Conservation (phyloP, 2,888 invertebrate species). For the Mycalesis mineus region DNA sequence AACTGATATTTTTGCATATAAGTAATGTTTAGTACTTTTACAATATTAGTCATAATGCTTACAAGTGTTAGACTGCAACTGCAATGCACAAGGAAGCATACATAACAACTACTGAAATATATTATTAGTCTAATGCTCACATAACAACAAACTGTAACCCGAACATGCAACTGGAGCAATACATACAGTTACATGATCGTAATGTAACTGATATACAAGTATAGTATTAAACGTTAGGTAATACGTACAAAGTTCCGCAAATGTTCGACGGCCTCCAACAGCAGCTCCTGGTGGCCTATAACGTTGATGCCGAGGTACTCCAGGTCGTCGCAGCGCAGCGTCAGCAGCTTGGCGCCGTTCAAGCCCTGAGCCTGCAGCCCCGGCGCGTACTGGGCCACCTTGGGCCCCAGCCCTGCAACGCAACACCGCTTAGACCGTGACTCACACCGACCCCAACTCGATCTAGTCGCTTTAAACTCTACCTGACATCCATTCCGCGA, state of each 20-base stretch:
- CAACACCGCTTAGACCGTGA: conserved; percentile 30
- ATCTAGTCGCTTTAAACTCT: conserved; percentile 32
- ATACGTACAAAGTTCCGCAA: conserved; percentile 89
- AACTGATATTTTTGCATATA: no score
- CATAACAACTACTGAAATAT: no score
- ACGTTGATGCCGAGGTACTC: conserved; percentile 90
- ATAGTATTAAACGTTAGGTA: neutral
- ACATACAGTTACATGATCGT: neutral
- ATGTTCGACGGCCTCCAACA: conserved; percentile 94
- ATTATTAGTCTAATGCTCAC: no score
- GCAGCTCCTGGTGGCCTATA: conserved; percentile 95
- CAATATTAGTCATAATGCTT: no score
- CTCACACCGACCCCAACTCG: conserved; percentile 32
- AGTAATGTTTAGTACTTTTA: no score
- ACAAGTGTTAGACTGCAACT: neutral
- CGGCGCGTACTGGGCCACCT: conserved; percentile 88
- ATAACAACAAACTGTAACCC: neutral
- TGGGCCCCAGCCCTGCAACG: conserved; percentile 84
- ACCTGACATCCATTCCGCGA: conserved; percentile 95
- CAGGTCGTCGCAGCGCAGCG: conserved; percentile 91
- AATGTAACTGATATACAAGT: neutral
- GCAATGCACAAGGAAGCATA: neutral
- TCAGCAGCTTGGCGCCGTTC: conserved; percentile 88
- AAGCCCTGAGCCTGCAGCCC: conserved; percentile 89
- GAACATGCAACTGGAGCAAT: neutral